phyloP scores from a whole-genome alignment of 2,113 vertebrate species.

The Noctilio leporinus region DNA sequence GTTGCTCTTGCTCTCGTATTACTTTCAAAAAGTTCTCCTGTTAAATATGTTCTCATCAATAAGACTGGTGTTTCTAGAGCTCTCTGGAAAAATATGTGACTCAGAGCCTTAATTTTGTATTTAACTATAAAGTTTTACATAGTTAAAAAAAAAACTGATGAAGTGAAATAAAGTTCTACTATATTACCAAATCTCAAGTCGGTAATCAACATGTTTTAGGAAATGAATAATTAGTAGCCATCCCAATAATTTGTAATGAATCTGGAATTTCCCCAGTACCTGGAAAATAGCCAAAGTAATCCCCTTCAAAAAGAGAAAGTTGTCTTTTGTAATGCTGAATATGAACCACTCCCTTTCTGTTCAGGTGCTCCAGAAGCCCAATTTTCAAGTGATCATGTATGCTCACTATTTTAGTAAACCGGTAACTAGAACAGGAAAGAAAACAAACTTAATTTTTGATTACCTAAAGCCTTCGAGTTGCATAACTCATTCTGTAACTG shows the following conservation, averaged over 20 bases:
- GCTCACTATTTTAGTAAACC: constrained; percentile 75
- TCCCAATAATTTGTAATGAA: constrained; percentile 70
- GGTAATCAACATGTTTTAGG: constrained; percentile 66
- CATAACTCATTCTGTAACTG: constrained; percentile 60
- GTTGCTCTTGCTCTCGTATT: background rate
- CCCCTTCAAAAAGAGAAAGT: constrained; percentile 75
- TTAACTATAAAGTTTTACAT: constrained; percentile 30
- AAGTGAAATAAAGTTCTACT: constrained; percentile 48
- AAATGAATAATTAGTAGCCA: constrained; percentile 70
- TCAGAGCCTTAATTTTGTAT: constrained; percentile 37
- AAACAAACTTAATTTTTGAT: constrained; percentile 75
- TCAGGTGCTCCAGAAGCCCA: constrained; percentile 73
- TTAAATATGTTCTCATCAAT: constrained; percentile 21
- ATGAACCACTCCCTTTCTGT: constrained; percentile 73
- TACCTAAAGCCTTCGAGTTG: constrained; percentile 62
- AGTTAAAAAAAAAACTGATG: background rate
- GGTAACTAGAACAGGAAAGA: constrained; percentile 76
- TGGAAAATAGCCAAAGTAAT: constrained; percentile 75
- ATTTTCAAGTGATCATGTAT: constrained; percentile 73
- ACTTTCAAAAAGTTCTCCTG: constrained; percentile 29
- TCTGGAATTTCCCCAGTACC: constrained; percentile 74
- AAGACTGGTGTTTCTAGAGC: constrained; percentile 11
- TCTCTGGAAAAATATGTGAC: constrained; percentile 20
- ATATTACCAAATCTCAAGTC: constrained; percentile 58
- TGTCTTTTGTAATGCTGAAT: constrained; percentile 75